Conservation (phyloP, 1,140 invertebrate species). For the Cyclina sinensis region DNA sequence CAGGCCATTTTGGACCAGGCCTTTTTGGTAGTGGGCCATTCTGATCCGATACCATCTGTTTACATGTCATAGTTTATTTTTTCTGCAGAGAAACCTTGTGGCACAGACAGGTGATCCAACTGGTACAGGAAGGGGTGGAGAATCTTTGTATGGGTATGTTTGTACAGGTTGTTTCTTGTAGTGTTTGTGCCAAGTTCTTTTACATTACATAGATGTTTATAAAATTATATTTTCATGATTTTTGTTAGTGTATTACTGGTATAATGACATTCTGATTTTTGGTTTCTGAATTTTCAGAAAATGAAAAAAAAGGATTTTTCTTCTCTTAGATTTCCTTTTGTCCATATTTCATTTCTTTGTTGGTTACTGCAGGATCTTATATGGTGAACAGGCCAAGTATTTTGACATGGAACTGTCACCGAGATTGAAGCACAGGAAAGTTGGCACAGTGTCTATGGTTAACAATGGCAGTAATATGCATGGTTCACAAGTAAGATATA, state of each 20-base stretch:
- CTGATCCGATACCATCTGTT: too few relatives aligned
- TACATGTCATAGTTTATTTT: not conserved
- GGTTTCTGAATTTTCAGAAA: too few relatives aligned
- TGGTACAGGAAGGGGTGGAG: constrained; percentile 96
- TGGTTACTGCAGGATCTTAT: constrained; percentile 88
- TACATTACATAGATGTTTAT: too few relatives aligned
- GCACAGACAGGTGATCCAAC: constrained; percentile 99
- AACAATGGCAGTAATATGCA: constrained; percentile 97
- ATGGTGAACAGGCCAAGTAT: constrained; percentile 95
- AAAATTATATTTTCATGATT: too few relatives aligned
- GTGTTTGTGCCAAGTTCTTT: too few relatives aligned
- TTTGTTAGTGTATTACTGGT: too few relatives aligned
- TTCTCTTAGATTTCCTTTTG: too few relatives aligned
- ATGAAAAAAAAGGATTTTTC: too few relatives aligned
- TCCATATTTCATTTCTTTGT: not conserved
- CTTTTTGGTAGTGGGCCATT: too few relatives aligned
- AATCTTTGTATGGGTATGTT: constrained; percentile 90
- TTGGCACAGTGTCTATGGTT: constrained; percentile 97
- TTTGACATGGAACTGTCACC: constrained; percentile 97
- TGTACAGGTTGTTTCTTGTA: too few relatives aligned
- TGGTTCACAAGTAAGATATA: constrained; percentile 94
- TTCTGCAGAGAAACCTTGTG: constrained; percentile 93
- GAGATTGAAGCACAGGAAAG: constrained; percentile 95
- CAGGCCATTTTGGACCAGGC: too few relatives aligned
- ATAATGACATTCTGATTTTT: too few relatives aligned